Evolutionary conservation across 2,797 vertebrate species (phyloP).

Genomic region (Chelidonichthys spinosus): DNA sequence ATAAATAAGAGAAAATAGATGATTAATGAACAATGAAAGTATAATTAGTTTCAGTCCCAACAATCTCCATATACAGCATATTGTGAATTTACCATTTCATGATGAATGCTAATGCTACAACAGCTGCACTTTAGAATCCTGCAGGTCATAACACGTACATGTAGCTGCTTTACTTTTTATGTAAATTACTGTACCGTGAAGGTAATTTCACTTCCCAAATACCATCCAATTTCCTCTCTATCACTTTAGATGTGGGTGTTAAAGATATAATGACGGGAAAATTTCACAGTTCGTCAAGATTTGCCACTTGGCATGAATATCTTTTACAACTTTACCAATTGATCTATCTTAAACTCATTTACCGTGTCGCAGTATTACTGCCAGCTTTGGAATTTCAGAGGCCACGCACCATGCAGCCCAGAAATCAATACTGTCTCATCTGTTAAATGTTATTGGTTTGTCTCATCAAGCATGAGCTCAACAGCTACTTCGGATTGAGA

Average conservation of each 20-base stretch:
- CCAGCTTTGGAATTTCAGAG: slow-evolving; percentile 7
- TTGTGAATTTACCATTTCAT: slow-evolving; percentile 13
- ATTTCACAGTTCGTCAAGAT: slow-evolving; percentile 9
- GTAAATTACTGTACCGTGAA: slow-evolving; percentile 5
- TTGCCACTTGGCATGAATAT: slow-evolving; percentile 4
- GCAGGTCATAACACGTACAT: background rate
- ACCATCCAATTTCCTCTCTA: slow-evolving; percentile 2
- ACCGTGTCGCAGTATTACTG: slow-evolving; percentile 4
- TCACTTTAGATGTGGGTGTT: slow-evolving; percentile 24
- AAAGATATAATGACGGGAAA: background rate
- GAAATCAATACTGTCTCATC: slow-evolving; percentile 31
- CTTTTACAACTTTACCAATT: background rate
- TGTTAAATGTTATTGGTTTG: slow-evolving; percentile 25
- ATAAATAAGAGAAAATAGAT: background rate
- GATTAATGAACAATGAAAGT: background rate
- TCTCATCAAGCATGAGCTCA: slow-evolving; percentile 10
- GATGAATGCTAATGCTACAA: slow-evolving; percentile 5
- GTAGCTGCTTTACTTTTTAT: background rate
- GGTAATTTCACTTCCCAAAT: background rate
- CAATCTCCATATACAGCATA: background rate
- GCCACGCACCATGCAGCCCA: background rate
- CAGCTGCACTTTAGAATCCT: background rate
- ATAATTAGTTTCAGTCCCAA: background rate
- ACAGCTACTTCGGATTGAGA: background rate
- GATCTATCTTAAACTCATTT: background rate